phyloP scores from a whole-genome alignment of 2,797 vertebrate genomes.

The Chloroceryle inda region DNA sequence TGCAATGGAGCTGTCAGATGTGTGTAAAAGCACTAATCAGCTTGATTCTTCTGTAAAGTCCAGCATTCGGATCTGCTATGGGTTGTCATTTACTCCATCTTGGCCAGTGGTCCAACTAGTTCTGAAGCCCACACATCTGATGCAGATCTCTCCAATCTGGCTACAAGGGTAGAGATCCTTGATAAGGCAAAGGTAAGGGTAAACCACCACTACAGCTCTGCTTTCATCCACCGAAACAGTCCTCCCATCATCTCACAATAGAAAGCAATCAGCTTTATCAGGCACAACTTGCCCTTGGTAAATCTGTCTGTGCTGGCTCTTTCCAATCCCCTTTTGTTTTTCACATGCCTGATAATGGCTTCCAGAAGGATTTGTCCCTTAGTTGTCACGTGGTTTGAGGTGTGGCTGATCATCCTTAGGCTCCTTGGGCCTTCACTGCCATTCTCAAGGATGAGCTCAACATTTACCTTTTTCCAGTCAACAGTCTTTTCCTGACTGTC shows the following conservation, averaged over 20 bases:
- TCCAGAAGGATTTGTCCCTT: background rate
- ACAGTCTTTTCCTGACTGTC: background rate
- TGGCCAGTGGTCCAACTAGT: background rate
- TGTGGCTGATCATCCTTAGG: background rate
- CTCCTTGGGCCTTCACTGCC: background rate
- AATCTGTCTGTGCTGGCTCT: background rate
- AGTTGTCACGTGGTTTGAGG: background rate
- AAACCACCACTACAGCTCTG: background rate
- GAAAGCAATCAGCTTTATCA: background rate
- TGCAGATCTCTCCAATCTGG: background rate
- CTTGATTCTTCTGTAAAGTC: background rate
- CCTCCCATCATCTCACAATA: background rate
- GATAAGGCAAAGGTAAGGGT: background rate
- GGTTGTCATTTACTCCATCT: background rate
- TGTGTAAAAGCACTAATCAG: background rate
- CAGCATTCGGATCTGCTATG: background rate
- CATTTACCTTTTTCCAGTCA: background rate
- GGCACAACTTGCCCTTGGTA: background rate
- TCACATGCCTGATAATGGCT: background rate
- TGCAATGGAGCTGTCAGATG: background rate
- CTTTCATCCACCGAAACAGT: background rate
- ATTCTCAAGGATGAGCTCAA: background rate
- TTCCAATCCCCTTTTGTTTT: background rate
- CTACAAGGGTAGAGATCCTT: background rate
- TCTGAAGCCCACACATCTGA: background rate